Conservation (phyloP, 2,888 invertebrate species). For the Tridacna crocea region DNA sequence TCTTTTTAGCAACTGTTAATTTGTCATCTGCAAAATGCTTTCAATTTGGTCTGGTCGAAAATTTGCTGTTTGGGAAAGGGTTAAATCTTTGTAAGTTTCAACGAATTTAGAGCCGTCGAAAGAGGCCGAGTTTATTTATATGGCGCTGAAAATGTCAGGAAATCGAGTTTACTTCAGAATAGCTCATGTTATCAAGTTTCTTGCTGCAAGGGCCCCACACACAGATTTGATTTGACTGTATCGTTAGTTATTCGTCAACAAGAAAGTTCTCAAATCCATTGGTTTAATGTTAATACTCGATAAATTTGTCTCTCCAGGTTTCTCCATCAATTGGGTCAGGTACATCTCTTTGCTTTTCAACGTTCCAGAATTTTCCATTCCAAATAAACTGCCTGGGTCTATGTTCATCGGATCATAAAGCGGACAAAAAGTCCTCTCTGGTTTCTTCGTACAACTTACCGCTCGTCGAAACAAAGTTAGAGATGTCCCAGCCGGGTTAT, state of each 20-base stretch:
- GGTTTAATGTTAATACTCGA: constrained; percentile 32
- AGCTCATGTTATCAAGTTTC: too few species aligned
- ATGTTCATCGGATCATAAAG: constrained; percentile 10
- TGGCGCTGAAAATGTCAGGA: too few species aligned
- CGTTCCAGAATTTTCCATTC: not conserved
- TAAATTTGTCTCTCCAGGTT: not conserved
- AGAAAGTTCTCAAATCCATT: constrained; percentile 61
- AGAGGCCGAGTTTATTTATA: too few species aligned
- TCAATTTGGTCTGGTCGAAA: too few species aligned
- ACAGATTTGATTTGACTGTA: too few species aligned
- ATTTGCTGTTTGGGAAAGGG: too few species aligned
- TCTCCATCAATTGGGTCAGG: constrained; percentile 7
- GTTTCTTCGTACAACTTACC: constrained; percentile 31
- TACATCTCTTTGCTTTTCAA: constrained; percentile 14
- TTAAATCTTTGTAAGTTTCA: too few species aligned
- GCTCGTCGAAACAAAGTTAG: constrained; percentile 51
- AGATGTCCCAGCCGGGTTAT: constrained; percentile 43
- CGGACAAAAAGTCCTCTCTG: constrained; percentile 1
- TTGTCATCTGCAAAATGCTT: too few species aligned
- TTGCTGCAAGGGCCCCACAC: too few species aligned
- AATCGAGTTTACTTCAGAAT: too few species aligned
- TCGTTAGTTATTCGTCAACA: not conserved
- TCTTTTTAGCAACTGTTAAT: too few species aligned
- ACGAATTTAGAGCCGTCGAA: too few species aligned
- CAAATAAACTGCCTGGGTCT: constrained; percentile 9